A percentile compares a stretch with the other conserved stretches of the same genome.
Conservation (phyloP, 2,113 vertebrate species). For the Danionella cerebrum region DNA sequence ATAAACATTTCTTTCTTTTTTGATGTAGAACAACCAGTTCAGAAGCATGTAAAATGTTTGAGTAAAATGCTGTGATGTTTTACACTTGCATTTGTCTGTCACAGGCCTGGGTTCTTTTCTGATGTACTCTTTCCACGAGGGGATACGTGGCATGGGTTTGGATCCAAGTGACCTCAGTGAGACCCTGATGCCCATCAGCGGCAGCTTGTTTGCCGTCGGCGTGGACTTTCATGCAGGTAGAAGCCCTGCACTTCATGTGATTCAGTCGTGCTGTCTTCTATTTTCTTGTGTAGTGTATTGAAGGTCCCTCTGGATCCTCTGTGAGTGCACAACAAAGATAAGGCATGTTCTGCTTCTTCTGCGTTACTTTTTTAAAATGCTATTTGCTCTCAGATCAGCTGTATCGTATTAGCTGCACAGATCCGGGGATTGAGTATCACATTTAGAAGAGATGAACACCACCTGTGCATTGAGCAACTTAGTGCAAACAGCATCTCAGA, state of each 20-base stretch:
- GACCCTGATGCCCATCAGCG: slow-evolving; percentile 91
- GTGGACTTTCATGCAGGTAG: slow-evolving; percentile 97
- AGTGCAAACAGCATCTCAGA: slow-evolving; percentile 11
- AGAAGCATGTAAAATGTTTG: too few species aligned
- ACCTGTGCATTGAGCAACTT: slow-evolving; percentile 21
- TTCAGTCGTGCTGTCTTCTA: not conserved
- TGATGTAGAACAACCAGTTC: too few species aligned
- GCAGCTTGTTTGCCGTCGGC: slow-evolving; percentile 90
- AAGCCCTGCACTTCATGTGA: not conserved
- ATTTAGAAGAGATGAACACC: slow-evolving; percentile 16
- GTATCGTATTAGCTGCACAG: slow-evolving; percentile 13
- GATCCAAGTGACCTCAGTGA: slow-evolving; percentile 89
- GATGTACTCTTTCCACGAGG: slow-evolving; percentile 96
- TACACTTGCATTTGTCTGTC: not conserved
- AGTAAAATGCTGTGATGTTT: too few species aligned
- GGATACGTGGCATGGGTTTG: slow-evolving; percentile 86
- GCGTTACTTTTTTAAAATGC: not conserved
- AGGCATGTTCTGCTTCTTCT: not conserved
- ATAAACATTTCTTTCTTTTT: too few species aligned
- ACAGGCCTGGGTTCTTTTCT: slow-evolving; percentile 91
- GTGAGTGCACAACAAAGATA: slow-evolving; percentile 5
- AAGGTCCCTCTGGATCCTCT: not conserved
- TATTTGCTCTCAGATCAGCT: slow-evolving; percentile 19
- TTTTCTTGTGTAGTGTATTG: not conserved
- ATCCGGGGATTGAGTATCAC: slow-evolving; percentile 5